Conservation (phyloP, 2,888 invertebrate species). For the Zygaena filipendulae region DNA sequence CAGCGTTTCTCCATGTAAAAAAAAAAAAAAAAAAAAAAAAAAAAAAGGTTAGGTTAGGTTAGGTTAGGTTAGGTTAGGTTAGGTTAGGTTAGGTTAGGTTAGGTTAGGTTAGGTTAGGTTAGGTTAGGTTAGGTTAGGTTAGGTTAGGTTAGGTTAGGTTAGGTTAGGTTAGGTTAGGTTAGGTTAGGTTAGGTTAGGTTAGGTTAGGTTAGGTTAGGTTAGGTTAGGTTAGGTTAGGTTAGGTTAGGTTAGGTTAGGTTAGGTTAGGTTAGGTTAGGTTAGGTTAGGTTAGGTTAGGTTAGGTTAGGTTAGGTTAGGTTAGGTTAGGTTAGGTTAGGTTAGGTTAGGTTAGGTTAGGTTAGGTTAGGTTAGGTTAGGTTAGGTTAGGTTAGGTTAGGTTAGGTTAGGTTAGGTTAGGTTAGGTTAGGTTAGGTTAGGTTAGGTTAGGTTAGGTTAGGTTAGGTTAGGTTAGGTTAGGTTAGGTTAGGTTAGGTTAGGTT, state of each 20-base stretch:
- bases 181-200: constrained; percentile 12
- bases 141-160: constrained; percentile 15
- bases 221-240: constrained; percentile 15
- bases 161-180: constrained; percentile 11
- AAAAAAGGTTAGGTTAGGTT: constrained; percentile 11
- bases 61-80: constrained; percentile 15
- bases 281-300: constrained; percentile 19
- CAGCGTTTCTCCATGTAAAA: constrained; percentile 6
- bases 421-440: constrained; percentile 18
- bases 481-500: constrained; percentile 21
- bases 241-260: constrained; percentile 17
- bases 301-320: constrained; percentile 19
- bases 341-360: constrained; percentile 19
- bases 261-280: constrained; percentile 19
- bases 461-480: constrained; percentile 20
- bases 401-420: constrained; percentile 18
- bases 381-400: constrained; percentile 20
- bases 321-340: constrained; percentile 17
- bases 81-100: constrained; percentile 15
- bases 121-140: constrained; percentile 12
- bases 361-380: constrained; percentile 19
- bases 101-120: constrained; percentile 15
- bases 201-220: constrained; percentile 12
- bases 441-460: constrained; percentile 19
- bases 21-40: constrained; percentile 2